Evolutionary conservation across 1,140 invertebrate species (phyloP), one percentile per base, ranked within the genome.

Genomic region (Medauroidea extradentata): DNA sequence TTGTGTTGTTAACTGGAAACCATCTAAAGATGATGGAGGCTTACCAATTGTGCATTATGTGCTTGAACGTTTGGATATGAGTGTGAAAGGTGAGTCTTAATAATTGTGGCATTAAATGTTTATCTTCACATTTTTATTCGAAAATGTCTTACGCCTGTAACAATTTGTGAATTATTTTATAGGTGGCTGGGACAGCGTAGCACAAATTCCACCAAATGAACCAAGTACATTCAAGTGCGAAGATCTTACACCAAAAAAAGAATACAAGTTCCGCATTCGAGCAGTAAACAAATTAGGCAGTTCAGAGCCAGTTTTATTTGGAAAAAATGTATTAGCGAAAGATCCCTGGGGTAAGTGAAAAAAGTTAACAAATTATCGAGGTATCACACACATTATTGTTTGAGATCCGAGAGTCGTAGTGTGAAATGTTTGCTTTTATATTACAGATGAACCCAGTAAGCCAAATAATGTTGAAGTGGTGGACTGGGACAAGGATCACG

Each of bases 401-500:
- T 18, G 11, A 1, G 18, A 18, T 48, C 16, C 1, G 44, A 19
- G 18, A 48, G 16, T 19, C 9, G 1, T 11, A 48, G 11, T 48
- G 23, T 18, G 49, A 2, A 1, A 51, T 2, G 5, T 46, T 2
- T 50, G 27, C 65, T 62, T 54, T 64, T 62, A 66, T 53, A 63
- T 74, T 78, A 23, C 63, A 91, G 91, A 97, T 78, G 93, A 95
- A 76, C 94, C 95, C 48, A 88, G 91, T 21, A 96, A 96, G 69
- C 95, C 95, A 11, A 88, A 86, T 53, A 84, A 87, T 68, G 90
- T 94, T 52, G 90, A 96, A 72, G 84, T 96, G n/a, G 84, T 84
- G 14, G 95, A 98, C 69, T 98, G 95, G 95, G 94, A 96, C 72
- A 93, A 91, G 65, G 93, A 96, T 70, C 93, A 95, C 71, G 94